These are phyloP conservation scores for Argopecten irradians DNA, from an alignment of 1,140 invertebrate genomes.

Conservation along the genomic window DNA sequence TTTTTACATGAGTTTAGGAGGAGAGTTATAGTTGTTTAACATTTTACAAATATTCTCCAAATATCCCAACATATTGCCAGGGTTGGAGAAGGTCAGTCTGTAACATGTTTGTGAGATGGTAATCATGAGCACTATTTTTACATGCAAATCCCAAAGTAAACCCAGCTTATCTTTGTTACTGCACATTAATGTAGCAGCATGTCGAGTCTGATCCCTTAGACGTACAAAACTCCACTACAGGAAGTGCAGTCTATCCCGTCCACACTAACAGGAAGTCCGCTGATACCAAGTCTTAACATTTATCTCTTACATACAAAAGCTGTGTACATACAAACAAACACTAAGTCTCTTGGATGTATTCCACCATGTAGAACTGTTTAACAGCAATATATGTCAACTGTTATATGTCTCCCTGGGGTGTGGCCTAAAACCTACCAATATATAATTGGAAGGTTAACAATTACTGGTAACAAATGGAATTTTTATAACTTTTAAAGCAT, in stretches of 20 bases:
- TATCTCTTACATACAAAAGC: slow-evolving; percentile 22
- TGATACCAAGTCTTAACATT: background rate
- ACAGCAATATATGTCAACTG: background rate
- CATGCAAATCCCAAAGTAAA: background rate
- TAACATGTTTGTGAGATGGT: background rate
- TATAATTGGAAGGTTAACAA: no score
- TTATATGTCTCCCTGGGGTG: background rate
- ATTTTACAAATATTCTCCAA: background rate
- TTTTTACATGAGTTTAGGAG: no score
- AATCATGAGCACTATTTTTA: background rate
- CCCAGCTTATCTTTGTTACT: background rate
- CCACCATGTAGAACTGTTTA: background rate
- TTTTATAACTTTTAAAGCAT: no score
- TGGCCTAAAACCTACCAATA: no score
- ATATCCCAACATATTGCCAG: background rate
- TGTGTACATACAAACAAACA: slow-evolving; percentile 17
- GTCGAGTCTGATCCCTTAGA: background rate
- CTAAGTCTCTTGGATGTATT: background rate
- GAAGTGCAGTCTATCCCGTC: background rate
- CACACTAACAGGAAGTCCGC: background rate
- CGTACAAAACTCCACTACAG: background rate
- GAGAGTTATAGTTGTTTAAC: no score
- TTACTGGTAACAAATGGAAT: no score
- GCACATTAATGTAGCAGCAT: background rate
- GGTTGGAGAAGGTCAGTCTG: background rate